phyloP scores from a whole-genome alignment of 1,140 invertebrate genomes.

The Dufourea novaeangliae region DNA sequence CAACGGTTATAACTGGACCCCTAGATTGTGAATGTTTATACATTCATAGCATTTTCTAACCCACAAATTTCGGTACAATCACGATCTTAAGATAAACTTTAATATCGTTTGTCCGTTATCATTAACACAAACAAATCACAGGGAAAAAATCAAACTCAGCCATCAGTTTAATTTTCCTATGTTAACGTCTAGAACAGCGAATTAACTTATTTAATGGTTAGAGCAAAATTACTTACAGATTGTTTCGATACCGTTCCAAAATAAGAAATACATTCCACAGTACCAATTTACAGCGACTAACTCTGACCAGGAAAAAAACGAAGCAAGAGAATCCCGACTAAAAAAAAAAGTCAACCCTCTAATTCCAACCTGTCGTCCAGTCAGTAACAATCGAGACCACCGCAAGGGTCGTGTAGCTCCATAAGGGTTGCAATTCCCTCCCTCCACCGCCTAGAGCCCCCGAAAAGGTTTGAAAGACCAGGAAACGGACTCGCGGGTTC shows the following conservation, averaged over 20 bases:
- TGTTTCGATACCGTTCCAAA: background rate
- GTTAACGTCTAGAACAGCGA: no score
- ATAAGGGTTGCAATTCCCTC: constrained; percentile 54
- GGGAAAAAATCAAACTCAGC: no score
- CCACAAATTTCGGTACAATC: no score
- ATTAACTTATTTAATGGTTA: no score
- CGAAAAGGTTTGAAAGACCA: constrained; percentile 62
- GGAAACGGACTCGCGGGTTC: constrained; percentile 59
- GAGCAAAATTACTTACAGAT: background rate
- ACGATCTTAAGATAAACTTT: no score
- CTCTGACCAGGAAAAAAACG: background rate
- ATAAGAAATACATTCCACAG: background rate
- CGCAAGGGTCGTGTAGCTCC: constrained; percentile 53
- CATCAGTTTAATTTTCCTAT: no score
- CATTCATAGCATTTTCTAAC: no score
- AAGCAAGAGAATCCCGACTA: background rate
- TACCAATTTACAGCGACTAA: background rate
- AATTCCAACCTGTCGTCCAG: constrained; percentile 38
- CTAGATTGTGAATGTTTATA: no score
- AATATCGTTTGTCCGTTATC: no score
- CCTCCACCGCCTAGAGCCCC: constrained; percentile 31
- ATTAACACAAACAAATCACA: no score
- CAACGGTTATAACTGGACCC: no score
- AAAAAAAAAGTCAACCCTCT: constrained; percentile 3
- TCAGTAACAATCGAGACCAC: constrained; percentile 43